These are phyloP conservation scores for Tupaia chinensis DNA, from an alignment of 2,113 vertebrate species.

Conservation along the genomic window DNA sequence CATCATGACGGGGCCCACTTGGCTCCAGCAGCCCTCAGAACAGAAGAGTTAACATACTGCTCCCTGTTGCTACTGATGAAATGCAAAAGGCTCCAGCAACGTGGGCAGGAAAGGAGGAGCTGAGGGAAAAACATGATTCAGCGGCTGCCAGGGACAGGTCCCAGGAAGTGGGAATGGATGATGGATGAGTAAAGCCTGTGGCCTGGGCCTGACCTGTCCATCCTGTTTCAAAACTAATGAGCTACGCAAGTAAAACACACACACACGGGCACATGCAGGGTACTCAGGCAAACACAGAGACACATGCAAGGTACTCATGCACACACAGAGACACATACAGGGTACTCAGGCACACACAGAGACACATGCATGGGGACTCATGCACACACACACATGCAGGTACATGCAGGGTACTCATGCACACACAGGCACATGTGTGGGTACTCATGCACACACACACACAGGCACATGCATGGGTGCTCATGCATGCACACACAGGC, in stretches of 20 bases:
- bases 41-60: constrained; percentile 27
- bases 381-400: too few relatives aligned
- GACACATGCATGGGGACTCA: too few relatives aligned
- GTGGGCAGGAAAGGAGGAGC: neutral
- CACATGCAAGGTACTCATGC: neutral
- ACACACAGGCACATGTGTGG: too few relatives aligned
- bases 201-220: neutral
- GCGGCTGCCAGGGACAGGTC: neutral
- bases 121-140: constrained; percentile 20
- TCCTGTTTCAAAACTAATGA: neutral
- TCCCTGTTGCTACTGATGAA: constrained; percentile 45
- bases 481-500: neutral
- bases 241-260: neutral
- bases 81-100: constrained; percentile 47
- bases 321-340: neutral
- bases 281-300: rapidly evolving
- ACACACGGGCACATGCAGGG: neutral
- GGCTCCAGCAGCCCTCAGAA: neutral
- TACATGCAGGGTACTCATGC: too few relatives aligned
- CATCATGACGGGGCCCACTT: neutral
- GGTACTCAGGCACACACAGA: too few relatives aligned
- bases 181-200: neutral
- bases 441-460: too few relatives aligned
- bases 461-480: neutral
- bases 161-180: neutral